Conservation (phyloP, 1,140 invertebrate species). For the Heliconius eleuchia region DNA sequence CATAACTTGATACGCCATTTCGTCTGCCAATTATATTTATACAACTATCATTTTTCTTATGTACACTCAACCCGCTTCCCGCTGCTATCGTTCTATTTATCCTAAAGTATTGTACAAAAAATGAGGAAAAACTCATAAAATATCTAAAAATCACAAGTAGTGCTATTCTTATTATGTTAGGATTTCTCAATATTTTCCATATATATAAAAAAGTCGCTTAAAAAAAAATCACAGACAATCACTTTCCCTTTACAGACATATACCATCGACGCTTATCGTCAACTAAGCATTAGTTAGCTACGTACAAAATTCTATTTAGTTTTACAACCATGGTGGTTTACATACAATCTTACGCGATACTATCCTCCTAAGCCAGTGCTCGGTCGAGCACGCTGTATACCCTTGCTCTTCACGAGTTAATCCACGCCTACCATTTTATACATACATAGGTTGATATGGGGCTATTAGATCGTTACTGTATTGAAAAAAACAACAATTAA, state of each 20-base stretch:
- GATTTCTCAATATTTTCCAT: constrained; percentile 72
- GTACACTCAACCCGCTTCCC: constrained; percentile 74
- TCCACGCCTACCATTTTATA: constrained; percentile 5
- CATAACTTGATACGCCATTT: constrained; percentile 42
- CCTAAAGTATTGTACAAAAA: constrained; percentile 74
- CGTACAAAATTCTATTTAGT: constrained; percentile 82
- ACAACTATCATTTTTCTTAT: constrained; percentile 69
- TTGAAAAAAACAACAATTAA: not conserved
- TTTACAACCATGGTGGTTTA: constrained; percentile 82
- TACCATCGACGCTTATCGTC: constrained; percentile 75
- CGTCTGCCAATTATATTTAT: constrained; percentile 61
- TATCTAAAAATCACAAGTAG: constrained; percentile 82
- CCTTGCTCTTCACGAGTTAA: constrained; percentile 45
- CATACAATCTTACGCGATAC: constrained; percentile 59
- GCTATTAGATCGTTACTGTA: not conserved
- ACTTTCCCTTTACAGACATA: constrained; percentile 81
- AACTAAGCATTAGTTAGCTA: constrained; percentile 79
- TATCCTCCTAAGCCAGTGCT: constrained; percentile 50
- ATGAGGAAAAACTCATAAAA: constrained; percentile 73
- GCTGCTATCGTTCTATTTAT: constrained; percentile 58
- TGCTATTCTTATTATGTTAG: constrained; percentile 81
- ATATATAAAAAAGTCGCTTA: constrained; percentile 83
- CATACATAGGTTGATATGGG: constrained; percentile 13
- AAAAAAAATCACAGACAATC: constrained; percentile 83
- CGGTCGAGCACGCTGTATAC: constrained; percentile 48